These are phyloP conservation scores for Drosophila kohkoa DNA, from an alignment of 1,140 invertebrate species.

Conservation along the genomic window DNA sequence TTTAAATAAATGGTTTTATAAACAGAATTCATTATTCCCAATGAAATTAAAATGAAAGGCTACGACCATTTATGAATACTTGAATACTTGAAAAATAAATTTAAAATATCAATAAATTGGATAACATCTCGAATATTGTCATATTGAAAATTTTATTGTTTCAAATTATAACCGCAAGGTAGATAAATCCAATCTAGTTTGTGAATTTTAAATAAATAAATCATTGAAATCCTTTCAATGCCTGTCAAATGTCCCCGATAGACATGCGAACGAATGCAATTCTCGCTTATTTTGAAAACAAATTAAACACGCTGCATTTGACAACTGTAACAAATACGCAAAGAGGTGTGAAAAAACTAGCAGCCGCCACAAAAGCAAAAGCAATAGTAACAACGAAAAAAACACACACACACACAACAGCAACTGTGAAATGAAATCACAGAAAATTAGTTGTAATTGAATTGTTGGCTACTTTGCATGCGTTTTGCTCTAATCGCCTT, in stretches of 20 bases:
- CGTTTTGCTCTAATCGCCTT: slow-evolving; percentile 70
- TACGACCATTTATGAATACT: too few species aligned
- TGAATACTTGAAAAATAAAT: too few species aligned
- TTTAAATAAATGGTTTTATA: too few species aligned
- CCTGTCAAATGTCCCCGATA: neutral
- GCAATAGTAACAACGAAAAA: slow-evolving; percentile 8
- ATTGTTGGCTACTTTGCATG: slow-evolving; percentile 61
- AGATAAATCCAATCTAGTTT: too few species aligned
- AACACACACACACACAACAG: slow-evolving; percentile 3
- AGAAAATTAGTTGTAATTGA: slow-evolving; percentile 79
- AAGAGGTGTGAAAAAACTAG: slow-evolving; percentile 17
- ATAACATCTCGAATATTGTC: too few species aligned
- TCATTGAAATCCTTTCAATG: neutral
- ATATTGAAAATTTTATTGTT: too few species aligned
- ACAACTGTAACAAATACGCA: slow-evolving; percentile 33
- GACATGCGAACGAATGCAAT: slow-evolving; percentile 10
- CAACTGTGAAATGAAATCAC: slow-evolving; percentile 67
- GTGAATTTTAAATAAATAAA: too few species aligned
- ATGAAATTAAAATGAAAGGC: too few species aligned
- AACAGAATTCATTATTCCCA: too few species aligned
- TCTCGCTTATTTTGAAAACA: slow-evolving; percentile 37
- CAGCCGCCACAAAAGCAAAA: slow-evolving; percentile 16
- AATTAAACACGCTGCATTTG: slow-evolving; percentile 63
- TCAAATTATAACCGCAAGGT: too few species aligned
- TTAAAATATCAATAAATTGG: too few species aligned